phyloP scores from a whole-genome alignment of 2,888 invertebrate genomes.

The Acronicta psi region DNA sequence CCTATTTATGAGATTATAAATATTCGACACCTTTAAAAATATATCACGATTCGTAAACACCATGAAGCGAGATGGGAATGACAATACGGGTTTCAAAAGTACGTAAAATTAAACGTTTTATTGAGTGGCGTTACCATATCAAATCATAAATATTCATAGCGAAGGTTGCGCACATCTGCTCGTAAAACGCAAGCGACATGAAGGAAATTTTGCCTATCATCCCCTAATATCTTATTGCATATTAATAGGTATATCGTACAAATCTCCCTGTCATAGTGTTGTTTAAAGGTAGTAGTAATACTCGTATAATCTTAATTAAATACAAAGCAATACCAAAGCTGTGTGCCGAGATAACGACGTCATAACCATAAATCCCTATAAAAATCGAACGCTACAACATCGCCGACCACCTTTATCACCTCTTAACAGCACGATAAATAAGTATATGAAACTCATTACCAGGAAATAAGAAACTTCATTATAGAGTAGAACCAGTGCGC shows the following conservation, averaged over 20 bases:
- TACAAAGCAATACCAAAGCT: slow-evolving; percentile 31
- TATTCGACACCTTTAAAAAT: slow-evolving; percentile 20
- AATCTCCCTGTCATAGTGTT: slow-evolving; percentile 16
- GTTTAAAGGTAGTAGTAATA: slow-evolving; percentile 13
- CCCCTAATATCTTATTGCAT: slow-evolving; percentile 18
- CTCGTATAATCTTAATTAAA: slow-evolving; percentile 41
- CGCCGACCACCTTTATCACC: slow-evolving; percentile 51
- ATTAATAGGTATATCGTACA: slow-evolving; percentile 9
- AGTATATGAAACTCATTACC: slow-evolving; percentile 75
- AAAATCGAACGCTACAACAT: slow-evolving; percentile 53
- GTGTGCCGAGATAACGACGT: slow-evolving; percentile 41
- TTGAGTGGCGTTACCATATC: slow-evolving; percentile 62
- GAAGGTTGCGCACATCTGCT: slow-evolving; percentile 64
- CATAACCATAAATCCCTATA: slow-evolving; percentile 58
- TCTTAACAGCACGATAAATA: slow-evolving; percentile 66
- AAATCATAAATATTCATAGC: slow-evolving; percentile 72
- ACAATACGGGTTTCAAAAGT: slow-evolving; percentile 56
- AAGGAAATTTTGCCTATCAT: slow-evolving; percentile 33
- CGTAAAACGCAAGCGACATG: slow-evolving; percentile 34
- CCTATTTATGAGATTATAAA: slow-evolving; percentile 42
- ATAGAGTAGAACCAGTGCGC: slow-evolving; percentile 68
- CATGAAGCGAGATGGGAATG: slow-evolving; percentile 53
- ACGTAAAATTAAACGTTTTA: slow-evolving; percentile 61
- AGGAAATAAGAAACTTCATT: slow-evolving; percentile 79
- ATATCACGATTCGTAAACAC: slow-evolving; percentile 34